Evolutionary conservation across 2,888 invertebrate genomes (phyloP), one percentile per base, ranked within the genome.

Genomic region (Urechis unicinctus): DNA sequence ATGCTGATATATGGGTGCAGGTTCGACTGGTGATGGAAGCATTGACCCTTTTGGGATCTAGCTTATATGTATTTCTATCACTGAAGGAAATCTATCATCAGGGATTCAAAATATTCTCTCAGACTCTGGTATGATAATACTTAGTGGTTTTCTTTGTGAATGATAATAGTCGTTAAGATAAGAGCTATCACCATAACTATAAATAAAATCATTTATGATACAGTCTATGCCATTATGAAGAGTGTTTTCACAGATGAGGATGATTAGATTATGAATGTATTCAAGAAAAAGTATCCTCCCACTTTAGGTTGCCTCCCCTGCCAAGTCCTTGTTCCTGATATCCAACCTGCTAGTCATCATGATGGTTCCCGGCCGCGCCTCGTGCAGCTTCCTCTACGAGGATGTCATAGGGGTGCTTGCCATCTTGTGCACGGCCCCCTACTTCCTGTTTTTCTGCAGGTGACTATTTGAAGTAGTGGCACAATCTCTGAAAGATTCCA

Each of bases 381-480:
- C 87, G 59, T 97, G 96, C 69, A 83, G 86, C 25, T 88, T 90
- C 55, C 87, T 88, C 75, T 85, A 87, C 51, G 96, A 97, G 78
- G 96, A 97, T 73, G 86, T 90, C 60, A 83, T 95, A 1, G 91
- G 92, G 0, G 89, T 96, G 1, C 84, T 92, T 58, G 92, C 95
- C 17, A 95, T 96, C 88, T 81, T 97, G 30, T 91, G 92, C 13
- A 96, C 95, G 0, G 91, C 95, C 0, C 93, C 95, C 0, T 97
- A 96, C 78, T 96, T 96, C 77, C 81, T 97, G 52, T 97, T 96
- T 81, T 98, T 96, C 79, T 97, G 95, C 81, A 84, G 93, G 91
- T 91, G 77, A 54, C 41, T 9, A 2, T 21, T 28, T 28, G 24
- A 9, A 13, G 25, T 47, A 43, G n/a, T n/a, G n/a, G n/a, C n/a